phyloP scores from a whole-genome alignment of 2,888 invertebrate species.

The Meliscaeva auricollis region DNA sequence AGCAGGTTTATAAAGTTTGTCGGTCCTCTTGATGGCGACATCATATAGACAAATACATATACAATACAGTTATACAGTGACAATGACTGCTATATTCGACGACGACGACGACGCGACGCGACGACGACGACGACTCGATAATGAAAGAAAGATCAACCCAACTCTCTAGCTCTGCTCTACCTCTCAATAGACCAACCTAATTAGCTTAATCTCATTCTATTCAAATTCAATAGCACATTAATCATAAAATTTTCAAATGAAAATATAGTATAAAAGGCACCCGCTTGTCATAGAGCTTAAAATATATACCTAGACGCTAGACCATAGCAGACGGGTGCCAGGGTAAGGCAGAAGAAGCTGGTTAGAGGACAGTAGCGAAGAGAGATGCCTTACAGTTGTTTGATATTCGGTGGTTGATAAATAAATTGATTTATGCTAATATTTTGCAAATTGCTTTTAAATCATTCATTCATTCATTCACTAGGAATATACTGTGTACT shows the following conservation, averaged over 20 bases:
- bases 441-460: conserved; percentile 75
- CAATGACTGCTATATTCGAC: too few relatives aligned
- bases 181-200: conserved; percentile 54
- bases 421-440: conserved; percentile 76
- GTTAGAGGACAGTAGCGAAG: conserved; percentile 6
- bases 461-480: conserved; percentile 55
- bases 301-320: background rate
- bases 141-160: conserved; percentile 27
- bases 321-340: too few relatives aligned
- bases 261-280: conserved; percentile 38
- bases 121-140: conserved; percentile 4
- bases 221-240: conserved; percentile 74
- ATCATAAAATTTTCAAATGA: conserved; percentile 61
- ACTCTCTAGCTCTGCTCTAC: conserved; percentile 13
- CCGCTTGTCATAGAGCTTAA: conserved; percentile 21
- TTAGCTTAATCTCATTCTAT: conserved; percentile 73
- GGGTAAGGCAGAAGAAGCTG: too few relatives aligned
- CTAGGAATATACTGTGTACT: background rate
- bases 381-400: conserved; percentile 39
- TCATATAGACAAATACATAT: background rate
- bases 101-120: background rate
- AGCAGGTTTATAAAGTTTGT: conserved; percentile 52
- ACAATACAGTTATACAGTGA: background rate
- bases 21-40: conserved; percentile 17
- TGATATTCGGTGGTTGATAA: conserved; percentile 72